Evolutionary conservation across 2,113 vertebrate genomes (phyloP).

Genomic region (Capreolus pygargus): DNA sequence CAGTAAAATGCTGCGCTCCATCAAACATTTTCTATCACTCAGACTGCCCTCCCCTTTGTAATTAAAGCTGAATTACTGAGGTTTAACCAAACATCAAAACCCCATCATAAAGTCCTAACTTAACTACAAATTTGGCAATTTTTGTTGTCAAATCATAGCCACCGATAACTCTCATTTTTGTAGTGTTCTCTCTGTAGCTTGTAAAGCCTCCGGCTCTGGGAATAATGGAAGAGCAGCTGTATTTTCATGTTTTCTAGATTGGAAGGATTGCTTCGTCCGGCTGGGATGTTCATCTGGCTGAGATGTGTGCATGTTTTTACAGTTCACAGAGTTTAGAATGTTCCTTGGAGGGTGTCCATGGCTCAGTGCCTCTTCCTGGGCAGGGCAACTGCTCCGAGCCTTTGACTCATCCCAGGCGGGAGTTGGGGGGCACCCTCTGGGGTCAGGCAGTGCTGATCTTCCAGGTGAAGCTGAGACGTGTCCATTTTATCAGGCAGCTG

Average conservation of each 20-base stretch:
- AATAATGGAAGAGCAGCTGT: background rate
- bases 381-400: background rate
- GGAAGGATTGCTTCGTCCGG: background rate
- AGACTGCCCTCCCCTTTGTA: background rate
- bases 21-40: background rate
- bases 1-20: background rate
- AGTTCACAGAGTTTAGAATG: background rate
- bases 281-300: background rate
- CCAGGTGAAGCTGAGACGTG: background rate
- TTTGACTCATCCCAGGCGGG: background rate
- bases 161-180: background rate
- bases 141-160: constrained; percentile 4
- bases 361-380: background rate
- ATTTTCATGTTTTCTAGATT: constrained; percentile 14
- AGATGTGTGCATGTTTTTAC: background rate
- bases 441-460: background rate
- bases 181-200: background rate
- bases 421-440: background rate
- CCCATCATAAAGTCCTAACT: background rate
- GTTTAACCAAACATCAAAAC: background rate
- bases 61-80: constrained; percentile 20
- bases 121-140: background rate
- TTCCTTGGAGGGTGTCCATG: background rate
- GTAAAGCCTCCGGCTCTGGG: background rate
- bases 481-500: background rate